Evolutionary conservation across 2,113 vertebrate species (phyloP), one percentile per base, ranked within the genome.

Genomic region (Ceuthmochares aereus): DNA sequence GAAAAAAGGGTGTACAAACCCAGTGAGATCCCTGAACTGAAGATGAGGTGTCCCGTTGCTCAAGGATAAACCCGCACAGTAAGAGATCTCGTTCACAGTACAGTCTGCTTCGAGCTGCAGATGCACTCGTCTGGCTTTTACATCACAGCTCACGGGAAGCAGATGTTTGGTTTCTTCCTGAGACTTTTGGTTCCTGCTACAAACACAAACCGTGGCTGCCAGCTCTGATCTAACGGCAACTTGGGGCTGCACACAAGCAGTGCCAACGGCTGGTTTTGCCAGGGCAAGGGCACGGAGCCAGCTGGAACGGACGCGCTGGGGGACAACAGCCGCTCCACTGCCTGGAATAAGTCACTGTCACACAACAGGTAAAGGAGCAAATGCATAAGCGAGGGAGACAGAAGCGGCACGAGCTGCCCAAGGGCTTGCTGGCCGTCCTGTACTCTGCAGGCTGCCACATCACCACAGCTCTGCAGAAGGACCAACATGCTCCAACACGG

Each of bases 121-220:
- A 43, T 52, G 13, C 15, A 16, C 32, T 43, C 3, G 3, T 42
- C 85, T 43, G 64, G 55, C 76, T 49, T 40, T 30, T 11, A 32
- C 34, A 22, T 55, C 18, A 27, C 68, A 75, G 72, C 12, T 37
- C 62, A 49, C 2, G 72, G 92, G 85, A 86, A 90, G 90, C 79
- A 93, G 87, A 9, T n/a, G 21, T 36, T 85, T 47, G 1, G 59
- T 83, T 88, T 88, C 78, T 90, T 96, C 92, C 86, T 81, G 90
- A 93, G 88, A 89, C 52, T 81, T 81, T n/a, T 78, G 68, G 56
- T 72, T 96, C 83, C 79, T 89, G 64, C 92, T 74, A 59, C 76
- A 40, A 77, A 67, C 25, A 55, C 14, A 40, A n/a, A 51, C 29
- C 17, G 10, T 10, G 43, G 26, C 56, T 63, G 73, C 69, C 42